Evolutionary conservation across 2,888 invertebrate genomes (phyloP), one percentile per base, ranked within the genome.

Genomic region (Tenthredo livida): DNA sequence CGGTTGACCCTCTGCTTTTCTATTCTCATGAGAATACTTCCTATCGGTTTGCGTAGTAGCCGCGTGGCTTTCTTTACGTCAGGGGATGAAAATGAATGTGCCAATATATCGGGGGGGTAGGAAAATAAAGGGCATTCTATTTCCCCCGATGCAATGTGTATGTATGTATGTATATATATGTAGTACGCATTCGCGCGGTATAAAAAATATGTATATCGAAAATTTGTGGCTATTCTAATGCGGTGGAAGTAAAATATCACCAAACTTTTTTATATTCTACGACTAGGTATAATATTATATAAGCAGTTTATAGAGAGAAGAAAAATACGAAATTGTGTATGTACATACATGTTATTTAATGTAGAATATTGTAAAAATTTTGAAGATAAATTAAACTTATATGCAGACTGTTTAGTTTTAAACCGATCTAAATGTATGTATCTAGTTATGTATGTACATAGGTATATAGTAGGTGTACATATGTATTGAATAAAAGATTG

Each of bases 61-160:
- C 54, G 50, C 25, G 10, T 2, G 80, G 61, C 37, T 50, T 61
- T 40, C 40, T 80, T 61, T 33, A 37, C 12, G 67, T 37, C 80
- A 37, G 80, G 80, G 61, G 58, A 80, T 80, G 80, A 80, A 80
- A 80, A 80, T 37, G 25, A 80, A 80, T 80, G 80, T 80, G 80
- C 80, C 80, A 61, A 80, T 80, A 80, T 80, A 54, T 54, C 54
- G 61, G 40, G 61, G 61, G 9, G 33, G 80, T 40, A 61, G 80
- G 40, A 80, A 80, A 80, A 80, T 80, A 80, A 80, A 80, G 25
- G 61, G 61, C 58, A 61, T 80, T 61, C 40, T 61, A 80, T 80
- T 37, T 80, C 61, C 40, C 61, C 33, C n/a, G 43, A 21, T 43
- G 43, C 40, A 17, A n/a, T 40, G 40, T 72, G n/a, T 37, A 50